These are phyloP conservation scores for Drosophila bunnanda DNA, from an alignment of 2,888 invertebrate genomes.

Conservation along the genomic window DNA sequence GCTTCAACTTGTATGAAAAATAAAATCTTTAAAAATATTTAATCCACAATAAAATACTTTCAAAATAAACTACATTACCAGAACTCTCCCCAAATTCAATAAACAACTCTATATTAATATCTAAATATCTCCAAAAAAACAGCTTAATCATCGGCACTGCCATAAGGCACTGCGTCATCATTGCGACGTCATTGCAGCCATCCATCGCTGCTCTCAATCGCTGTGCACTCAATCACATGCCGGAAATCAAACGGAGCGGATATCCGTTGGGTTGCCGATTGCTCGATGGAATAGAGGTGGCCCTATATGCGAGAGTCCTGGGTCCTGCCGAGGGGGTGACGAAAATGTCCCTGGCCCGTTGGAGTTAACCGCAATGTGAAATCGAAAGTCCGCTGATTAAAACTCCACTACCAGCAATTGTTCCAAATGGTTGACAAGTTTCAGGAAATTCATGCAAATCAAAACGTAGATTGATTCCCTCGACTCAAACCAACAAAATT, in stretches of 20 bases:
- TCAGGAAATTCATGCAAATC: constrained; percentile 78
- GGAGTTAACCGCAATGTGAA: constrained; percentile 71
- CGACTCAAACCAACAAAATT: background rate
- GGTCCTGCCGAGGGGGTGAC: constrained; percentile 10
- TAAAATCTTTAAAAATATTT: background rate
- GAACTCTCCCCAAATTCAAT: background rate
- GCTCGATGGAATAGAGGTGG: constrained; percentile 11
- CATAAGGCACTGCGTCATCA: constrained; percentile 38
- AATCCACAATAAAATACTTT: background rate
- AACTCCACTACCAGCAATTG: constrained; percentile 57
- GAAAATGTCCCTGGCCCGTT: constrained; percentile 26
- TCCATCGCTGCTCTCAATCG: constrained; percentile 46
- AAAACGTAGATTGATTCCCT: constrained; percentile 63
- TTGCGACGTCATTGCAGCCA: constrained; percentile 38
- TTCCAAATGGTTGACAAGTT: constrained; percentile 47
- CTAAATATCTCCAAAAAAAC: background rate
- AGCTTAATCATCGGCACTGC: constrained; percentile 7
- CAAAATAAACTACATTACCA: background rate
- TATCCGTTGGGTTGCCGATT: constrained; percentile 72
- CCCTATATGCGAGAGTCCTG: background rate
- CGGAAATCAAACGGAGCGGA: constrained; percentile 80
- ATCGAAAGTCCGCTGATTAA: constrained; percentile 78
- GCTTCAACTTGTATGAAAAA: background rate
- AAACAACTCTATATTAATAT: background rate
- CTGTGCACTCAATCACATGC: constrained; percentile 77